Evolutionary conservation across 2,113 vertebrate species (phyloP).

Genomic region (Maccullochella peelii): DNA sequence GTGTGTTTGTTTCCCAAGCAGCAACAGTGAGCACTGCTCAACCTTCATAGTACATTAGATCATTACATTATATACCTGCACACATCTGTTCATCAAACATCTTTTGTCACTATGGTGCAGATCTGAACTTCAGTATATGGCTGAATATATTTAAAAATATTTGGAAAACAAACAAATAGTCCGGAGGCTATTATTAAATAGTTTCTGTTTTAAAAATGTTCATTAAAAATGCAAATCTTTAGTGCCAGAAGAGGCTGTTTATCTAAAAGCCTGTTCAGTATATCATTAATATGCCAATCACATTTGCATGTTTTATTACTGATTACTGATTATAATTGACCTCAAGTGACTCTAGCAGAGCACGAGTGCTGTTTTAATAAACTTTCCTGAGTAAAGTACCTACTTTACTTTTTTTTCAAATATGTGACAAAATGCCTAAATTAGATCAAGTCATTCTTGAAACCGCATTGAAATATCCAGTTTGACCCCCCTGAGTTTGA

Average conservation of each 20-base stretch:
- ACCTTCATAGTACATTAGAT: neutral
- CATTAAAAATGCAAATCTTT: neutral
- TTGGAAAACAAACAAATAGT: neutral
- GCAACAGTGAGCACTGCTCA: neutral
- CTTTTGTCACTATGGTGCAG: neutral
- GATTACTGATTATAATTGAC: slow-evolving; percentile 32
- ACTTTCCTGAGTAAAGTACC: slow-evolving; percentile 16
- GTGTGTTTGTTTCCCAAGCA: neutral
- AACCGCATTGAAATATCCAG: neutral
- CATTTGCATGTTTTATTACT: slow-evolving; percentile 22
- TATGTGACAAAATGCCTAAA: slow-evolving; percentile 16
- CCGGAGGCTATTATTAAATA: neutral
- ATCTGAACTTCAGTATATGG: neutral
- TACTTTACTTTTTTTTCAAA: neutral
- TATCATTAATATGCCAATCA: slow-evolving; percentile 14
- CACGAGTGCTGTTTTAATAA: neutral
- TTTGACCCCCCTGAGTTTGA: slow-evolving; percentile 8
- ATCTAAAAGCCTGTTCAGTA: neutral
- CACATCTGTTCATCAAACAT: neutral
- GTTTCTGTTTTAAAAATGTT: neutral
- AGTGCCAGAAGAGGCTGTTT: slow-evolving; percentile 10
- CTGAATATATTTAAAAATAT: neutral
- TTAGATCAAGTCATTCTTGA: slow-evolving; percentile 4
- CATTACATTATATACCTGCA: neutral
- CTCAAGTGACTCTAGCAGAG: slow-evolving; percentile 13